Percentiles rank a stretch among this genome's conserved stretches.
Evolutionary conservation across 2,797 vertebrate species (phyloP).

Genomic region (Thaleichthys pacificus): DNA sequence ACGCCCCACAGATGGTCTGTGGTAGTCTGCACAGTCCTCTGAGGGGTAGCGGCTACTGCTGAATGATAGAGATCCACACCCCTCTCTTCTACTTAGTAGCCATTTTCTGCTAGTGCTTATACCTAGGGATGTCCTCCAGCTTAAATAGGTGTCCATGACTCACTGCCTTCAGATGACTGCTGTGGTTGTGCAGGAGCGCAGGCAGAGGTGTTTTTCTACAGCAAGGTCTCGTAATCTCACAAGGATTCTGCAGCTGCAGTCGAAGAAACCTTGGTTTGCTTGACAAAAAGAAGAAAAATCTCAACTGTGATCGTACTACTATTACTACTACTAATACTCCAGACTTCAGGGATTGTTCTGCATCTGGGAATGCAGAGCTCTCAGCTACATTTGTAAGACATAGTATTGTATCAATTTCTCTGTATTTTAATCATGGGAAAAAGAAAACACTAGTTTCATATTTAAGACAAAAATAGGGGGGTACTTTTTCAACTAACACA

Average conservation of each 20-base stretch:
- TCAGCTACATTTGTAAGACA: conserved; percentile 91
- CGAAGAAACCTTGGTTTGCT: conserved; percentile 68
- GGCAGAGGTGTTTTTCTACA: conserved; percentile 77
- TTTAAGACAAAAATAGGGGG: conserved; percentile 82
- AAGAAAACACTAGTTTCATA: conserved; percentile 99
- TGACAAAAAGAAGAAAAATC: conserved; percentile 75
- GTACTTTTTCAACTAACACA: conserved; percentile 79
- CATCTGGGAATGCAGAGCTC: conserved; percentile 81
- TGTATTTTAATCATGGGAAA: conserved; percentile 94
- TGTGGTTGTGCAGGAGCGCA: conserved; percentile 53
- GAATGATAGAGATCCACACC: conserved; percentile 55
- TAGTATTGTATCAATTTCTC: conserved; percentile 94
- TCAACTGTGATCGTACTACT: conserved; percentile 84
- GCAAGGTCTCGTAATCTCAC: conserved; percentile 69
- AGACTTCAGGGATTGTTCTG: conserved; percentile 93
- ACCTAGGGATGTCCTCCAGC: conserved; percentile 65
- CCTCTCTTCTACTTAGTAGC: conserved; percentile 39
- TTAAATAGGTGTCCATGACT: conserved; percentile 71
- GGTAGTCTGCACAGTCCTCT: too few species aligned
- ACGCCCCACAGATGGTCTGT: conserved; percentile 55
- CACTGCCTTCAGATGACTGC: conserved; percentile 69
- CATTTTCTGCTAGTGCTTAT: conserved; percentile 57
- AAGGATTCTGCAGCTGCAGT: conserved; percentile 67
- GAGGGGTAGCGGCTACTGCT: conserved; percentile 49
- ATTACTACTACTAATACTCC: conserved; percentile 77